Conservation (phyloP, 2,113 vertebrate species). For the Sakesphorus luctuosus region DNA sequence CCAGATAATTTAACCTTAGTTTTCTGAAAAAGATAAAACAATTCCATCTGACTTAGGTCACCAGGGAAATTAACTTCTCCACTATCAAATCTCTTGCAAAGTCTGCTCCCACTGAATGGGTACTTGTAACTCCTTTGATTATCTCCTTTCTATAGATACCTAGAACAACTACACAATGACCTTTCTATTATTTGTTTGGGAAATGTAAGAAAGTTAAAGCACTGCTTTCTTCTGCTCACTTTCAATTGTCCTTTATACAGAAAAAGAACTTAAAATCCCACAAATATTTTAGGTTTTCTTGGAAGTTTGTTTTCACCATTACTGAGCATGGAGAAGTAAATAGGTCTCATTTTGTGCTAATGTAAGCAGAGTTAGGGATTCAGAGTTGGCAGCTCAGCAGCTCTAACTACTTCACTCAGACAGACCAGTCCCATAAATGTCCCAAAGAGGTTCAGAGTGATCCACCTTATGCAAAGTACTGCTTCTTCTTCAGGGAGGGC, state of each 20-base stretch:
- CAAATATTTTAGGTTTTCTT: constrained; percentile 15
- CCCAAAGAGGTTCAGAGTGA: background rate
- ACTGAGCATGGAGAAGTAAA: background rate
- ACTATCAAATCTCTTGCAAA: constrained; percentile 85
- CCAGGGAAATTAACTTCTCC: constrained; percentile 95
- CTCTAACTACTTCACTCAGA: background rate
- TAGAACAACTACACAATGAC: constrained; percentile 80
- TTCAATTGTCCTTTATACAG: constrained; percentile 63
- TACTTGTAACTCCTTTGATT: constrained; percentile 84
- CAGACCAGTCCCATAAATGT: background rate
- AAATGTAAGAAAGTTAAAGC: constrained; percentile 30
- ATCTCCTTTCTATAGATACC: constrained; percentile 81
- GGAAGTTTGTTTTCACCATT: background rate
- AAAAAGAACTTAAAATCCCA: background rate
- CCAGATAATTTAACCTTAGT: constrained; percentile 87
- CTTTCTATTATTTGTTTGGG: constrained; percentile 78
- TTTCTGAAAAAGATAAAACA: constrained; percentile 90
- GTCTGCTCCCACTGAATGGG: constrained; percentile 80
- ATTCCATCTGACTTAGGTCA: constrained; percentile 89
- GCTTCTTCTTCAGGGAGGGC: background rate
- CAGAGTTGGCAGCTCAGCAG: background rate
- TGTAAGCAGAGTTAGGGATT: background rate
- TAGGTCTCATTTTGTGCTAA: background rate
- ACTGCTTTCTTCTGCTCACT: constrained; percentile 8
- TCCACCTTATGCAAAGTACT: background rate